These are phyloP conservation scores for Buphagus erythrorhynchus DNA, from an alignment of 2,797 vertebrate genomes.

Conservation along the genomic window DNA sequence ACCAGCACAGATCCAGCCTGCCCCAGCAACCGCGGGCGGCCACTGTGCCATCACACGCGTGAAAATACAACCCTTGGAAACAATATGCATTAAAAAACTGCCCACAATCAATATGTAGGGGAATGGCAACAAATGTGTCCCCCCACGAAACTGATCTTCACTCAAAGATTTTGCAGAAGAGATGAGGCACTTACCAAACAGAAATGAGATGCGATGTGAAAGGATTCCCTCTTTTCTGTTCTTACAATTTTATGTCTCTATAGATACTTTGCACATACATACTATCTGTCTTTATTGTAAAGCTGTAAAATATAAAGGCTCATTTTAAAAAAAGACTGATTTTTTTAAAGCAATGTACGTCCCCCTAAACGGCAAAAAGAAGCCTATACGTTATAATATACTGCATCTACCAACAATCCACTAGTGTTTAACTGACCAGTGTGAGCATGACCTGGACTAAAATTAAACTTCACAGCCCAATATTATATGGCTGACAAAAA, in stretches of 20 bases:
- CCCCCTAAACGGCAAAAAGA: not conserved
- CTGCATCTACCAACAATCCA: not conserved
- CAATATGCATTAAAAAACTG: not conserved
- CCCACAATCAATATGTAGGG: not conserved
- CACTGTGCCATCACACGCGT: rapidly evolving
- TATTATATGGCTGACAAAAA: not conserved
- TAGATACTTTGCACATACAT: not conserved
- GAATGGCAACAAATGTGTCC: not conserved
- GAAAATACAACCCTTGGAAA: not conserved
- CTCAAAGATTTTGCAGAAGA: not conserved
- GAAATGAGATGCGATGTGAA: not conserved
- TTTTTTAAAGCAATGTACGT: not conserved
- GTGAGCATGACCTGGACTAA: not conserved
- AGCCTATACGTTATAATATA: not conserved
- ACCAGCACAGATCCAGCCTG: not conserved
- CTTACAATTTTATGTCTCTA: not conserved
- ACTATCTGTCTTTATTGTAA: not conserved
- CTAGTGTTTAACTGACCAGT: not conserved
- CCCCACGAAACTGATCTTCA: not conserved
- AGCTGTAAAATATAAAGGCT: not conserved
- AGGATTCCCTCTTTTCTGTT: not conserved
- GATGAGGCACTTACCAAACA: not conserved
- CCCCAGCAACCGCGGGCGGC: rapidly evolving
- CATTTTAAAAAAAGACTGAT: not conserved
- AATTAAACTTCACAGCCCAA: not conserved